Evolutionary conservation across 1,140 invertebrate species (phyloP).

Genomic region (Zophobas atratus): DNA sequence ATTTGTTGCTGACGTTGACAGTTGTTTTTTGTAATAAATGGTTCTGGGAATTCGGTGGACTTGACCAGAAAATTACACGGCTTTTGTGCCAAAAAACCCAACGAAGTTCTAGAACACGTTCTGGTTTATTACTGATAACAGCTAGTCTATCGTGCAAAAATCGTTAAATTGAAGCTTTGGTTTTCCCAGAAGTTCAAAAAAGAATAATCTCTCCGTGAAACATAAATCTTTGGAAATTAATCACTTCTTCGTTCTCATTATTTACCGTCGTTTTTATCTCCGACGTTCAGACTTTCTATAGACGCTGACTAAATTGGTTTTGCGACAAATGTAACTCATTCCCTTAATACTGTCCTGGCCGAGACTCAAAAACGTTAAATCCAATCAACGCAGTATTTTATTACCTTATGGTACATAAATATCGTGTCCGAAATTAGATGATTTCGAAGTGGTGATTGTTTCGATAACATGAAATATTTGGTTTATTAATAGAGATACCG

Average conservation of each 20-base stretch:
- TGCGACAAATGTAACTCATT: slow-evolving; percentile 7
- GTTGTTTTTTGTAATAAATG: slow-evolving; percentile 21
- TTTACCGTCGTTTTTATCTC: not conserved
- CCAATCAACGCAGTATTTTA: too few relatives aligned
- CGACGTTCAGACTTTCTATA: slow-evolving; percentile 6
- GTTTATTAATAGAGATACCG: too few relatives aligned
- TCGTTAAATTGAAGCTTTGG: too few relatives aligned
- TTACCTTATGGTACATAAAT: not conserved
- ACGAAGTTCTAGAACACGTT: too few relatives aligned
- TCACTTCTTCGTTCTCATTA: not conserved
- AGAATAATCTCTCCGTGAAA: not conserved
- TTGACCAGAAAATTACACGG: not conserved
- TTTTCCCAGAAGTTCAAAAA: too few relatives aligned
- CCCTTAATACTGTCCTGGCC: too few relatives aligned
- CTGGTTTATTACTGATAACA: too few relatives aligned
- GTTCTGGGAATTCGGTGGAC: not conserved
- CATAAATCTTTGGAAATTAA: not conserved
- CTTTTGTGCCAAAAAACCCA: not conserved
- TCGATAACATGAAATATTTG: too few relatives aligned
- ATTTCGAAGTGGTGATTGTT: too few relatives aligned
- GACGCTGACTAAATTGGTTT: not conserved
- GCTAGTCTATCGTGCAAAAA: too few relatives aligned
- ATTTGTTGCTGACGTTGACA: slow-evolving; percentile 19
- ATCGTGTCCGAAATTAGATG: not conserved
- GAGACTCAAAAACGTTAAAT: too few relatives aligned